These are phyloP conservation scores for Zapornia atra DNA, from an alignment of 2,113 vertebrate species.

Conservation along the genomic window DNA sequence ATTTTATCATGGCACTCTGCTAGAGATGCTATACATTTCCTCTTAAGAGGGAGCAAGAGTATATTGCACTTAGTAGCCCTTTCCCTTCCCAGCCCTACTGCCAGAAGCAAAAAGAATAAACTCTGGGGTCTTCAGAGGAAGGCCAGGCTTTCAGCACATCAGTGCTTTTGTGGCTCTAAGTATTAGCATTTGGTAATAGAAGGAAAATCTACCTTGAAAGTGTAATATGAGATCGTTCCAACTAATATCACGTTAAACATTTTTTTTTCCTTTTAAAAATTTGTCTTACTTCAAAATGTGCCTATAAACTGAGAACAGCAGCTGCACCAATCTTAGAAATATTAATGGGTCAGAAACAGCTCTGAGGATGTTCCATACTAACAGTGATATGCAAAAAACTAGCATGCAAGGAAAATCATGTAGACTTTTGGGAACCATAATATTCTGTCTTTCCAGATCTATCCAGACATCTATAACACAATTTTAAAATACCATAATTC, in stretches of 20 bases:
- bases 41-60: background rate
- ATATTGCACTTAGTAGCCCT: background rate
- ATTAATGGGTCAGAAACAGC: background rate
- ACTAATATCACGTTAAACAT: background rate
- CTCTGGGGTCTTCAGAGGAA: background rate
- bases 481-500: constrained; percentile 22
- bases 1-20: background rate
- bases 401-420: background rate
- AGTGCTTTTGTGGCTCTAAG: background rate
- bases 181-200: background rate
- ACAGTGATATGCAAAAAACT: constrained; percentile 15
- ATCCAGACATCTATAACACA: background rate
- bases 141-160: background rate
- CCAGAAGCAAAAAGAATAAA: background rate
- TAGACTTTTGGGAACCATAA: background rate
- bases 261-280: background rate
- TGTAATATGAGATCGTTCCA: background rate
- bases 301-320: background rate
- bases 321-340: background rate
- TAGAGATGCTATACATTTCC: background rate
- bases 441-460: background rate
- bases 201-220: background rate
- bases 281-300: background rate
- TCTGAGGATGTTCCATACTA: background rate
- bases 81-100: background rate